Percentiles rank a stretch among this genome's conserved stretches.
Evolutionary conservation across 2,797 vertebrate species (phyloP).

Genomic region (Hirundo rustica): DNA sequence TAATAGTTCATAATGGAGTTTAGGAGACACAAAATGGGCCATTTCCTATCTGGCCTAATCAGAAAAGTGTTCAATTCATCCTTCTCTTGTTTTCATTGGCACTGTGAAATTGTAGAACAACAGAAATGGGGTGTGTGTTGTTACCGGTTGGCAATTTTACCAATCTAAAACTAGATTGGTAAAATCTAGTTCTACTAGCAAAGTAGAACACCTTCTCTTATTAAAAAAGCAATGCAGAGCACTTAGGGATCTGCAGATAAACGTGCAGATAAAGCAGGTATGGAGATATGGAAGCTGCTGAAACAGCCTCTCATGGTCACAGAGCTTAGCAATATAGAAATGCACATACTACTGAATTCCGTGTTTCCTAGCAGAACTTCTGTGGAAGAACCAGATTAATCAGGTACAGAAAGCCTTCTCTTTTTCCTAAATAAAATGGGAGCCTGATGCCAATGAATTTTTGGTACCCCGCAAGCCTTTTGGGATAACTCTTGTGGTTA

Average conservation of each 20-base stretch:
- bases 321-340: not conserved
- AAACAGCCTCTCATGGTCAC: not conserved
- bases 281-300: not conserved
- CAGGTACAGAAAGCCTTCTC: not conserved
- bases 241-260: not conserved
- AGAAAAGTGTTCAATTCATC: not conserved
- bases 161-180: not conserved
- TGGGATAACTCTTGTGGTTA: not conserved
- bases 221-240: not conserved
- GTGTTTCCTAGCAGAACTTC: not conserved
- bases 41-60: not conserved
- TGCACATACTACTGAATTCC: not conserved
- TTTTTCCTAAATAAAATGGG: not conserved
- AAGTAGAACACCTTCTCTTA: not conserved
- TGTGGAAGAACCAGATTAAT: not conserved
- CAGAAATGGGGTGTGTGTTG: not conserved
- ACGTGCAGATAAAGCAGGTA: not conserved
- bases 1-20: not conserved
- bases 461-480: not conserved
- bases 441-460: accelerated
- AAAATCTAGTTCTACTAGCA: too few species aligned
- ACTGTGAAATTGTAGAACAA: not conserved
- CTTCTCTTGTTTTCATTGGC: not conserved
- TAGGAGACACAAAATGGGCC: not conserved
- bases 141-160: not conserved